These are phyloP conservation scores for Agriotes lineatus DNA, from an alignment of 2,888 invertebrate genomes.

Conservation along the genomic window DNA sequence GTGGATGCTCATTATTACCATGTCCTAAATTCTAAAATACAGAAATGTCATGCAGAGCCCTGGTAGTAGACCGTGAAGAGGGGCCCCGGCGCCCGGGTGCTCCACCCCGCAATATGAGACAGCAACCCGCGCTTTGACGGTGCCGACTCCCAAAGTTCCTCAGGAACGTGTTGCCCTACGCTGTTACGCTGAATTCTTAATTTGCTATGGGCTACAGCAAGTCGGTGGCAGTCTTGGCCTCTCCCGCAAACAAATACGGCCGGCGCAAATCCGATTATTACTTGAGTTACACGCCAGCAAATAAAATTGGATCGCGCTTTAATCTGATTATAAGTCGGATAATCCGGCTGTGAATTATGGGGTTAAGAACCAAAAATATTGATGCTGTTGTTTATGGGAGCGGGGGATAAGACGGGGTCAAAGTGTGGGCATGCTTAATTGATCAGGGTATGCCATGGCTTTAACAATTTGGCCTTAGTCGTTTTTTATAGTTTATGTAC, in stretches of 20 bases:
- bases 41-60: constrained; percentile 26
- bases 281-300: neutral
- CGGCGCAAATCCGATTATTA: neutral
- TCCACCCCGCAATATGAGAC: constrained; percentile 63
- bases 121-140: constrained; percentile 46
- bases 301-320: constrained; percentile 11
- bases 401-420: too few species aligned
- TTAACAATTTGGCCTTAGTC: too few species aligned
- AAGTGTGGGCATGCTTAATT: too few species aligned
- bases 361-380: constrained; percentile 13
- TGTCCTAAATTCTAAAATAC: too few species aligned
- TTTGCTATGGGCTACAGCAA: constrained; percentile 10
- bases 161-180: constrained; percentile 38
- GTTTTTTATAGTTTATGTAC: too few species aligned
- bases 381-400: neutral
- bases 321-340: constrained; percentile 16
- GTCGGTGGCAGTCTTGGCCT: constrained; percentile 4
- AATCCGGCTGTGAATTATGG: constrained; percentile 10
- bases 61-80: constrained; percentile 60
- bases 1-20: too few species aligned
- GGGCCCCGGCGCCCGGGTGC: constrained; percentile 62
- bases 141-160: constrained; percentile 40
- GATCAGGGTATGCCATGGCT: too few species aligned
- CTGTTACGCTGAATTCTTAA: constrained; percentile 40
- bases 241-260: constrained; percentile 1